Evolutionary conservation across 2,888 invertebrate genomes (phyloP), one percentile per base, ranked within the genome.

Genomic region (Homarus gammarus): DNA sequence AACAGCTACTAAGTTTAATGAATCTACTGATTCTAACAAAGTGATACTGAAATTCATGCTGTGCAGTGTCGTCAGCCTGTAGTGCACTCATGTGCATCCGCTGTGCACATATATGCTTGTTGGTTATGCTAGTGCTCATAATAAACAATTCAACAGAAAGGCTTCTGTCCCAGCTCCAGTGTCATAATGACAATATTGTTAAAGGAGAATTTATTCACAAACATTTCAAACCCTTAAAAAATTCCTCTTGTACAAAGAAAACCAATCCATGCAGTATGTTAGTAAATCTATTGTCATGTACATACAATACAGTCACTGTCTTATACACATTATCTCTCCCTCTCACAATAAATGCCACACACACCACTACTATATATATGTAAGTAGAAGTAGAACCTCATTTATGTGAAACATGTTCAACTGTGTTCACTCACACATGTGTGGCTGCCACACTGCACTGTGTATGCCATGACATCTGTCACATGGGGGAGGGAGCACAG

Each of bases 41-140:
- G 72, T 83, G 83, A 51, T 49, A 56, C 27, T n/a, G 51, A 56
- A 56, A 36, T 61, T 75, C 84, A 84, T 84, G 84, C 84, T 75
- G 75, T 84, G 84, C 84, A 84, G 44, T 61, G 18, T 72, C 27
- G 3, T 61, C 61, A 40, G n/a, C 10, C 5, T 78, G 1, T 1
- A 51, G 72, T 83, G 83, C 83, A 72, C 83, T 31, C 44, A 27
- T 33, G 83, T 64, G 27, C 72, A 44, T 83, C 10, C 36, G 83
- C 83, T 27, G 83, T 83, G 83, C 72, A 49, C 72, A 77, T n/a
- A 77, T 49, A 79, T 61, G 79, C 61, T 79, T 61, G 31, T 61
- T 12, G 27, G 31, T n/a, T 79, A 64, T 79, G 79, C 79, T 61
- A 33, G n/a, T 61, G 61, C 79, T 79, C 36, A 61, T 33, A 44